A percentile compares a stretch with the other conserved stretches of the same genome.
Conservation (phyloP, 2,888 invertebrate species). For the Zele albiditarsus region DNA sequence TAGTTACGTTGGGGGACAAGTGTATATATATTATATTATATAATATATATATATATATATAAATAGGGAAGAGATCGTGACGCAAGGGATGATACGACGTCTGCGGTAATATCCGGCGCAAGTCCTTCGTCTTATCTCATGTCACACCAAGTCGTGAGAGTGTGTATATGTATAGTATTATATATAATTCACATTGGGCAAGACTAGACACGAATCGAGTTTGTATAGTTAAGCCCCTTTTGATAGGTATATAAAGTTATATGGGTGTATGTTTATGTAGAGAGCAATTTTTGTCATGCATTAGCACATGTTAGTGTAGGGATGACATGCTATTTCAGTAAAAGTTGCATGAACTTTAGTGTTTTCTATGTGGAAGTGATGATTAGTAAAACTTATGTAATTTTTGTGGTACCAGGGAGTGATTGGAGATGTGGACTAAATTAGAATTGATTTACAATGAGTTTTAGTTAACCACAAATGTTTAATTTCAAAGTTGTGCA, state of each 20-base stretch:
- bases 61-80: conserved; percentile 13
- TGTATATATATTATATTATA: neutral
- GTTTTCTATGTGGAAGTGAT: no score
- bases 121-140: conserved; percentile 35
- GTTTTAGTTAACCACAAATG: no score
- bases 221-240: neutral
- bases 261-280: no score
- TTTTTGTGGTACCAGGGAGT: no score
- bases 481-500: no score
- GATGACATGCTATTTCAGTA: no score
- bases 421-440: no score
- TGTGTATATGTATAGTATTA: neutral
- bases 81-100: conserved; percentile 20
- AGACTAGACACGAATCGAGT: conserved; percentile 19
- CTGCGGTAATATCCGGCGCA: conserved; percentile 34
- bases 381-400: no score
- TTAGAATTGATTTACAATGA: no score
- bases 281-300: no score
- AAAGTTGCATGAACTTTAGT: no score
- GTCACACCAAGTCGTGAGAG: neutral
- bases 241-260: neutral
- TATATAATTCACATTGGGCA: conserved; percentile 17
- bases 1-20: conserved; percentile 47
- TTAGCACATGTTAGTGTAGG: no score
- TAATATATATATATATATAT: neutral